Conservation (phyloP, 1,140 invertebrate species). For the Pseudobourletiella spinata region DNA sequence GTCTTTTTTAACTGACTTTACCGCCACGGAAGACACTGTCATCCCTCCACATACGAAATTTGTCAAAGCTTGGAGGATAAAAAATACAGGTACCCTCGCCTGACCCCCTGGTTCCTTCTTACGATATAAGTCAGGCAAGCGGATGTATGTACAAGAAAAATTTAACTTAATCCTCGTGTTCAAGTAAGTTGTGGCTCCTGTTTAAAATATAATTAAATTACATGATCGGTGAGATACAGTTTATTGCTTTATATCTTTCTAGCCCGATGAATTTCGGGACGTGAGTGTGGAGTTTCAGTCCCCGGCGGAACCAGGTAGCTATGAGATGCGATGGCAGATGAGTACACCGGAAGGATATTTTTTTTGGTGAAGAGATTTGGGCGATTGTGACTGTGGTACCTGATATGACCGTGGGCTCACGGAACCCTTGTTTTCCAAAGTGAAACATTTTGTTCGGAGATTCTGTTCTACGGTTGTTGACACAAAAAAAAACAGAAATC, state of each 20-base stretch:
- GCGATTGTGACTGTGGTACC: conserved; percentile 58
- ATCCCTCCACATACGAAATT: conserved; percentile 64
- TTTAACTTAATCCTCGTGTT: conserved; percentile 24
- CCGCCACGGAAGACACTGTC: conserved; percentile 50
- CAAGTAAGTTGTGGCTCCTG: no score
- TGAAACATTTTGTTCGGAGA: no score
- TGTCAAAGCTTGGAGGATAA: conserved; percentile 68
- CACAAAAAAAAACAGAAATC: no score
- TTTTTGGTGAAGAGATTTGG: conserved; percentile 75
- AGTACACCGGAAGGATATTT: conserved; percentile 57
- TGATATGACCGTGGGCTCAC: conserved; percentile 55
- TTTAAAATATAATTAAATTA: no score
- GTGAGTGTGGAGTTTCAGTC: conserved; percentile 59
- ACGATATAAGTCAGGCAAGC: conserved; percentile 53
- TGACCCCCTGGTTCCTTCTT: conserved; percentile 71
- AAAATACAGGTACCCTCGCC: conserved; percentile 63
- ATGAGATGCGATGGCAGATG: conserved; percentile 74
- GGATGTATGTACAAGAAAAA: conserved; percentile 48
- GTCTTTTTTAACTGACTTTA: conserved; percentile 65
- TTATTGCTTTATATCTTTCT: no score
- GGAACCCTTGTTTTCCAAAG: no score
- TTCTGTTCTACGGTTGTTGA: no score
- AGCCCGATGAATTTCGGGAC: conserved; percentile 56
- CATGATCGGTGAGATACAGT: no score
- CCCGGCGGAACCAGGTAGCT: conserved; percentile 58